Evolutionary conservation across 1,140 invertebrate species (phyloP).

Genomic region (Pseudachorutes palmiensis): DNA sequence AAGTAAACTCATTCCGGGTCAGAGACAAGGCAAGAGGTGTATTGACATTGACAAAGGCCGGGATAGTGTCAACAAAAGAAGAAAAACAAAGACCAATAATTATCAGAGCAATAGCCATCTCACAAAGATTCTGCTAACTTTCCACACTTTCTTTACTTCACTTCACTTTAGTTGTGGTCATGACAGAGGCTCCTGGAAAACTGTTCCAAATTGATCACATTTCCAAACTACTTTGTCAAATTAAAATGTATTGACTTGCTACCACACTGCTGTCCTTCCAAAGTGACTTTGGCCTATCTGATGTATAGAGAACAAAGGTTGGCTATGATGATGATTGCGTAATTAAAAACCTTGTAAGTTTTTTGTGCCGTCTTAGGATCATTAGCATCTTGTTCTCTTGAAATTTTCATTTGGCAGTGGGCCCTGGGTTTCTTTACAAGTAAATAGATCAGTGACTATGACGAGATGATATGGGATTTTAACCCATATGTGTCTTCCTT

Average conservation of each 20-base stretch:
- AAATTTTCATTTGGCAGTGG: background rate
- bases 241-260: background rate
- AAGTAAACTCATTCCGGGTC: background rate
- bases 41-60: background rate
- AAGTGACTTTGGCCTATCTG: background rate
- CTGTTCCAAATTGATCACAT: background rate
- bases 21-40: background rate
- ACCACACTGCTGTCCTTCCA: background rate
- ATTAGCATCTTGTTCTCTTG: background rate
- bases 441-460: too few species aligned
- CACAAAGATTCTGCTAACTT: background rate
- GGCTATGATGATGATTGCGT: background rate
- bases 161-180: too few species aligned
- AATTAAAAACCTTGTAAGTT: background rate
- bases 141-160: background rate
- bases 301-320: background rate
- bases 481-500: background rate
- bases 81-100: background rate
- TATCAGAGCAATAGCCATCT: background rate
- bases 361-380: background rate
- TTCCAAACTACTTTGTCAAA: background rate
- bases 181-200: too few species aligned
- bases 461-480: too few species aligned
- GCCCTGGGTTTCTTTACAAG: too few species aligned
- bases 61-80: background rate